Conservation (phyloP, 1,140 invertebrate genomes). For the silkworm (Bombyx mori) region ASM3026992v2 NC_085121.1:13664001-13664500, state of each 20-base stretch:
- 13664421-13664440: conserved; percentile 18
- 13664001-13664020: no score
- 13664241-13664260: background rate
- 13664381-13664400: conserved; percentile 12
- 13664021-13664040: no score
- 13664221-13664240: background rate
- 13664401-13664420: conserved; percentile 14
- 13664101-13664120: no score
- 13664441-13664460: conserved; percentile 19
- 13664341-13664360: conserved; percentile 5
- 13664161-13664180: background rate
- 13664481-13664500: conserved; percentile 51
- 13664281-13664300: background rate
- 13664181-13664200: background rate
- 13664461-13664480: conserved; percentile 21
- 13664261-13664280: background rate
- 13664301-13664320: background rate
- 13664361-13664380: conserved; percentile 12
- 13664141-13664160: background rate
- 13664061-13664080: no score
- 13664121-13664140: no score
- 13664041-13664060: no score
- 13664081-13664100: no score
- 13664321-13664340: background rate
- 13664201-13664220: background rate